Percentiles rank a stretch among this genome's conserved stretches.
Conservation (phyloP, 2,888 invertebrate species). For the Aricia artaxerxes region DNA sequence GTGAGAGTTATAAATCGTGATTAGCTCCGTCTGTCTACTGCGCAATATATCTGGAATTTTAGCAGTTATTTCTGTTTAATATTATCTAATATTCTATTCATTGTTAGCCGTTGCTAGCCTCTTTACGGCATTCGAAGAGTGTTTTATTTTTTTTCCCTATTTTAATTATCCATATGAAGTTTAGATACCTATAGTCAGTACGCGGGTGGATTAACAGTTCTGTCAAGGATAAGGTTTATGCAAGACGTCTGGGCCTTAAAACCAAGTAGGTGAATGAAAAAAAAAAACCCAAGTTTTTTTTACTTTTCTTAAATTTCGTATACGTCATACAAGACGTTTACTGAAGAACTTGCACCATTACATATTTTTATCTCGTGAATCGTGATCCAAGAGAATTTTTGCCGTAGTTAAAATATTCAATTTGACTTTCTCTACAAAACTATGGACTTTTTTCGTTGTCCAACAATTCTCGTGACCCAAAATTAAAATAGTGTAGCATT, state of each 20-base stretch:
- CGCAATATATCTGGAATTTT: slow-evolving; percentile 10
- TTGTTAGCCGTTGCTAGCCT: background rate
- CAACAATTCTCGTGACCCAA: background rate
- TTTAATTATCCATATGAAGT: background rate
- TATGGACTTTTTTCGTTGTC: background rate
- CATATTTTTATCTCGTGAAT: background rate
- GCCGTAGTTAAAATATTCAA: background rate
- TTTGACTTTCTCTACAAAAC: background rate
- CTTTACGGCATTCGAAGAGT: background rate
- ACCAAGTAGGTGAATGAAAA: no score
- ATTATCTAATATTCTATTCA: slow-evolving; percentile 1
- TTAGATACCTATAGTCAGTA: no score
- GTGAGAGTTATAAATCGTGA: slow-evolving; percentile 15
- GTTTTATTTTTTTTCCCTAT: background rate
- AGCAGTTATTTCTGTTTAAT: background rate
- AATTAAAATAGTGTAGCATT: background rate
- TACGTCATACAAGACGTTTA: no score
- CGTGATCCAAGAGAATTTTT: background rate
- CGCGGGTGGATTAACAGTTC: no score
- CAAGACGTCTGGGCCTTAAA: no score
- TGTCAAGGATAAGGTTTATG: no score
- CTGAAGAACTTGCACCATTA: no score
- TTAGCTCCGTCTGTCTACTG: slow-evolving; percentile 7
- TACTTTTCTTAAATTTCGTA: no score
- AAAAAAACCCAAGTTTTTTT: no score